Conservation (phyloP, 1,140 invertebrate species). For the Cepaea nemoralis region DNA sequence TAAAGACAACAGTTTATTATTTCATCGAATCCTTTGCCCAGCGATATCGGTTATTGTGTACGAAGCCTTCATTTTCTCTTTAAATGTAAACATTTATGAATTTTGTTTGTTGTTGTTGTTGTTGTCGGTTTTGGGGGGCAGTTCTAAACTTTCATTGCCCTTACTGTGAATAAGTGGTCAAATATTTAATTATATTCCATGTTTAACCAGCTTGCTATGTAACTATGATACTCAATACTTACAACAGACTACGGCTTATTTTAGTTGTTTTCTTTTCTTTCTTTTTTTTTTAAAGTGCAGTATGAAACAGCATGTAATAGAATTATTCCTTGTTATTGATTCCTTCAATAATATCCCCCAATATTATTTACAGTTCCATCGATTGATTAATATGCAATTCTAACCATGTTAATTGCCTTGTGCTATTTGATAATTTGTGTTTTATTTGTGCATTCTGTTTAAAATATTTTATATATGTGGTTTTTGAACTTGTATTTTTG, state of each 20-base stretch:
- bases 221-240: background rate
- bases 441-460: no score
- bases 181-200: background rate
- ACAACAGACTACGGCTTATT: background rate
- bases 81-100: background rate
- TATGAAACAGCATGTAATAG: background rate
- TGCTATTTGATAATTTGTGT: background rate
- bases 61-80: background rate
- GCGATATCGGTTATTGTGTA: background rate
- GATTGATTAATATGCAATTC: slow-evolving; percentile 8
- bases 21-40: background rate
- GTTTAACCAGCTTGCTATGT: background rate
- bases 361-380: background rate
- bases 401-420: background rate
- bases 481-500: no score
- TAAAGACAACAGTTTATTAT: background rate
- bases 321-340: background rate
- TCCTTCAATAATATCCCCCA: background rate
- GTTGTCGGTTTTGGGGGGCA: no score
- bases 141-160: no score
- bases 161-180: background rate
- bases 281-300: background rate
- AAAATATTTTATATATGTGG: no score
- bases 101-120: no score
- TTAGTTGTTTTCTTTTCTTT: background rate